Evolutionary conservation across 1,140 invertebrate species (phyloP).

Genomic region (Brachionus paranguensis): DNA sequence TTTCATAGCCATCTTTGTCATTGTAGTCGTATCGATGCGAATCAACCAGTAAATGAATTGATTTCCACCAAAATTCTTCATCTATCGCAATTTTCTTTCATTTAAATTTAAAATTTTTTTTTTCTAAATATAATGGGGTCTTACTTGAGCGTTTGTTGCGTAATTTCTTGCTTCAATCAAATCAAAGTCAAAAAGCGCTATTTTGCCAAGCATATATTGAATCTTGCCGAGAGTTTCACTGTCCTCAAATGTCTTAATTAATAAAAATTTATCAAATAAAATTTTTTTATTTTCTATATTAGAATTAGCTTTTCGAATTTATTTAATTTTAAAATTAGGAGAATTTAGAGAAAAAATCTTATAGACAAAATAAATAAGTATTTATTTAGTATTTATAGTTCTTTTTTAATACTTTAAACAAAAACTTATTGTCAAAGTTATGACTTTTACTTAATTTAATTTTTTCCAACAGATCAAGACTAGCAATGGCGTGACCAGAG

Average conservation of each 20-base stretch:
- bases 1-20: conserved; percentile 30
- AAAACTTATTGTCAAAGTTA: no score
- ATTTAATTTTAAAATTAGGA: no score
- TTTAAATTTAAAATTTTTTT: not conserved
- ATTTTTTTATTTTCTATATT: not conserved
- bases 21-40: conserved; percentile 16
- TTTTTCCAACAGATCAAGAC: no score
- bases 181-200: conserved; percentile 20
- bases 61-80: conserved; percentile 30
- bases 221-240: not conserved
- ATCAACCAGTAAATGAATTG: conserved; percentile 23
- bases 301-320: not conserved
- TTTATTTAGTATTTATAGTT: no score
- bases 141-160: not conserved
- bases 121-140: not conserved
- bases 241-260: conserved; percentile 21
- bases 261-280: not conserved
- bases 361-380: no score
- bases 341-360: no score
- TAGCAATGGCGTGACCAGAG: no score
- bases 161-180: conserved; percentile 26
- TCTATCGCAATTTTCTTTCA: conserved; percentile 29
- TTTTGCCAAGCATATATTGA: conserved; percentile 30
- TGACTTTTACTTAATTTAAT: no score
- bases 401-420: no score